Percentiles rank a stretch among this genome's conserved stretches.
phyloP scores from a whole-genome alignment of 2,888 invertebrate species.

The Zeuzera pyrina region DNA sequence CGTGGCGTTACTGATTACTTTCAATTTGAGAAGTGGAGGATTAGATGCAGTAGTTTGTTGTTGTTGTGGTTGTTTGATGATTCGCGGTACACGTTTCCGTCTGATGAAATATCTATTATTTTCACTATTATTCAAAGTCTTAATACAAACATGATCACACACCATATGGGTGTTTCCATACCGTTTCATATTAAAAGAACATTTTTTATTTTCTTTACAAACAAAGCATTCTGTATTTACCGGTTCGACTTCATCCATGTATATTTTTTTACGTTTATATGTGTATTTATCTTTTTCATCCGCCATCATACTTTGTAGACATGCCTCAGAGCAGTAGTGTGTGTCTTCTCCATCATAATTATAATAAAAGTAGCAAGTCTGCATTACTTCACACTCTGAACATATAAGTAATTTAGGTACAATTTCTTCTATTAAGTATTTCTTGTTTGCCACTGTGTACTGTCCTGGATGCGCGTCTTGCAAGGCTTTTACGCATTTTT shows the following conservation, averaged over 20 bases:
- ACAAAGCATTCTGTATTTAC: conserved; percentile 50
- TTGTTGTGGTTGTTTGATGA: conserved; percentile 6
- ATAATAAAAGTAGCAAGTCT: conserved; percentile 58
- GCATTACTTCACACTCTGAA: conserved; percentile 59
- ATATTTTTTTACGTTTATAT: conserved; percentile 65
- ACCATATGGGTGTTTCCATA: conserved; percentile 65
- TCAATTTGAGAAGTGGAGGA: conserved; percentile 54
- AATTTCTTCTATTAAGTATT: conserved; percentile 58
- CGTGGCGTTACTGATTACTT: conserved; percentile 67
- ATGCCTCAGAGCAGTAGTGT: conserved; percentile 68
- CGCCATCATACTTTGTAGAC: conserved; percentile 68
- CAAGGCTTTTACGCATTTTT: conserved; percentile 60
- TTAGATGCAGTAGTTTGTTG: conserved; percentile 15
- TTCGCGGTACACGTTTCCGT: conserved; percentile 26
- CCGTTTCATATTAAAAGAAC: conserved; percentile 56
- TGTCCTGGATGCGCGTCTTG: conserved; percentile 44
- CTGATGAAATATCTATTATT: conserved; percentile 48
- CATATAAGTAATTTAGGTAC: conserved; percentile 32
- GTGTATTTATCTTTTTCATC: conserved; percentile 70
- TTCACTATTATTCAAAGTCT: conserved; percentile 52
- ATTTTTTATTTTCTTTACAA: conserved; percentile 61
- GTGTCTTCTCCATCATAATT: conserved; percentile 59
- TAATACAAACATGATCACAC: conserved; percentile 74
- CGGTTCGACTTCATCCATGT: conserved; percentile 48
- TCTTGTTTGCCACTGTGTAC: conserved; percentile 37